phyloP scores from a whole-genome alignment of 2,113 vertebrate species.

The Hoplias malabaricus region DNA sequence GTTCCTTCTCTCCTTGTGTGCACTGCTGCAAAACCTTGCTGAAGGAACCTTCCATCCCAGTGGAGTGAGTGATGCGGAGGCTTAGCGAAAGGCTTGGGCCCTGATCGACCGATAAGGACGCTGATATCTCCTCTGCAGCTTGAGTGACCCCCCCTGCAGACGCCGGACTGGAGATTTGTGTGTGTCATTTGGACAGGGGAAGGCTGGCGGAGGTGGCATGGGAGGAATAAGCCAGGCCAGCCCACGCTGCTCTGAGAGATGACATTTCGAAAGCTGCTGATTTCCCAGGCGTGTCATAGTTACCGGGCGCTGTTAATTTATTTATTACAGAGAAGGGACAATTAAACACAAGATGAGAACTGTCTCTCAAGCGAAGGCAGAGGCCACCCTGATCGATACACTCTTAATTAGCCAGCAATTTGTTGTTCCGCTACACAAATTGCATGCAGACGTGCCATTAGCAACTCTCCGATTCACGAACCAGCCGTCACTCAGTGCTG shows the following conservation, averaged over 20 bases:
- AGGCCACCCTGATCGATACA: constrained; percentile 54
- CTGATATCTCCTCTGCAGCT: constrained; percentile 41
- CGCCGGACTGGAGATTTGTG: constrained; percentile 31
- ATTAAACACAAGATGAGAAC: constrained; percentile 31
- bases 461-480: constrained; percentile 12
- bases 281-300: constrained; percentile 36
- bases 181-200: constrained; percentile 9
- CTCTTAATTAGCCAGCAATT: constrained; percentile 42
- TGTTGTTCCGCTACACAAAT: constrained; percentile 8
- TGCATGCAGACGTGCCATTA: background rate
- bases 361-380: constrained; percentile 23
- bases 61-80: background rate
- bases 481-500: constrained; percentile 49
- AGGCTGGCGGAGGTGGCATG: constrained; percentile 33
- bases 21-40: background rate
- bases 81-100: constrained; percentile 13
- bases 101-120: constrained; percentile 49
- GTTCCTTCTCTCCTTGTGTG: constrained; percentile 13
- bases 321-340: constrained; percentile 34
- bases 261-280: constrained; percentile 54
- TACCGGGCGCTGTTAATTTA: constrained; percentile 47
- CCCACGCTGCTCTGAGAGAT: constrained; percentile 40
- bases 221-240: constrained; percentile 54
- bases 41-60: constrained; percentile 5
- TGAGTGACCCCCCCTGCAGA: background rate